Conservation (phyloP, 2,113 vertebrate genomes). For the Mugil cephalus region DNA sequence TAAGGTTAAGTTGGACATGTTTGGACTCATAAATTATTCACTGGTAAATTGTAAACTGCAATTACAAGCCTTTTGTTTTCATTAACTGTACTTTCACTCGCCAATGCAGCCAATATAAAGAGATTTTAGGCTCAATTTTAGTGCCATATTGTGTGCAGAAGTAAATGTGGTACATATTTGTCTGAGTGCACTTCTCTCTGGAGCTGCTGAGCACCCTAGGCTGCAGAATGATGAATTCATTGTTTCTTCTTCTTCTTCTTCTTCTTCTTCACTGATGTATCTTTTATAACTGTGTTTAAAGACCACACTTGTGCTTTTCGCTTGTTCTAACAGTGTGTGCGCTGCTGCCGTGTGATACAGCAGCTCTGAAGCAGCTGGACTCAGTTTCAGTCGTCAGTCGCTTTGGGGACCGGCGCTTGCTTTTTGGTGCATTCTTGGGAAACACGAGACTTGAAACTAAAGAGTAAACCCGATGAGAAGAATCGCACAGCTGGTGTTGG, state of each 20-base stretch:
- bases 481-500: not conserved
- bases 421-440: slow-evolving; percentile 2
- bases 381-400: slow-evolving; percentile 17
- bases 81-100: slow-evolving; percentile 37
- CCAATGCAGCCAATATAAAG: slow-evolving; percentile 21
- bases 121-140: slow-evolving; percentile 4
- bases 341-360: slow-evolving; percentile 21
- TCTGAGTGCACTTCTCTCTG: slow-evolving; percentile 15
- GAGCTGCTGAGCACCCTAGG: slow-evolving; percentile 34
- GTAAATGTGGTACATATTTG: slow-evolving; percentile 28
- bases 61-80: slow-evolving; percentile 34
- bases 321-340: slow-evolving; percentile 34
- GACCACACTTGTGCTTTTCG: slow-evolving; percentile 30
- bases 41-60: slow-evolving; percentile 42
- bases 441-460: not conserved
- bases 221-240: slow-evolving; percentile 53
- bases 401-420: slow-evolving; percentile 7
- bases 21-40: slow-evolving; percentile 25
- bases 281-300: slow-evolving; percentile 37
- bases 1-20: slow-evolving; percentile 1
- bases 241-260: slow-evolving; percentile 6
- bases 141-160: slow-evolving; percentile 26
- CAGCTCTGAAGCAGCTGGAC: slow-evolving; percentile 19
- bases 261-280: slow-evolving; percentile 46
- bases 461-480: not conserved